Evolutionary conservation across 2,888 invertebrate genomes (phyloP).

Genomic region (Trissoscelio sp.): DNA sequence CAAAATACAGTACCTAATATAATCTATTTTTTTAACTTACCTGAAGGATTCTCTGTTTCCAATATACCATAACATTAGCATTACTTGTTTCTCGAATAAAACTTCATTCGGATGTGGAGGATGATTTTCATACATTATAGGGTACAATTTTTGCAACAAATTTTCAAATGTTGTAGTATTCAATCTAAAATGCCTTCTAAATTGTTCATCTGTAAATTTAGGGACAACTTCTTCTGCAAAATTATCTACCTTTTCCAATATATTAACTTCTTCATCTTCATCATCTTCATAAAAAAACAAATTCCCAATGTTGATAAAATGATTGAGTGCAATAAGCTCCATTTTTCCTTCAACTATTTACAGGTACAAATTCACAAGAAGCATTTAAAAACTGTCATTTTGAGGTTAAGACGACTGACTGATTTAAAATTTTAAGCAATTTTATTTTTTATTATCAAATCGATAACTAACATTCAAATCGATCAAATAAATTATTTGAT

Average conservation of each 20-base stretch:
- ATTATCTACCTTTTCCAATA: slow-evolving; percentile 4
- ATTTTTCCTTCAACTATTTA: too few relatives aligned
- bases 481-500: too few relatives aligned
- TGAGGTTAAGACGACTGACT: too few relatives aligned
- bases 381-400: too few relatives aligned
- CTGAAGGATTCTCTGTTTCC: slow-evolving; percentile 1
- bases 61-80: slow-evolving; percentile 4
- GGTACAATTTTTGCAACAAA: not conserved
- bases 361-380: too few relatives aligned
- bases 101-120: not conserved
- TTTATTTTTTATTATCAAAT: too few relatives aligned
- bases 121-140: not conserved
- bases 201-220: not conserved
- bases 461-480: too few relatives aligned
- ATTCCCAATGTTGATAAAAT: too few relatives aligned
- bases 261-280: not conserved
- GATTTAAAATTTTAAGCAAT: too few relatives aligned
- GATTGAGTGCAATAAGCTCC: too few relatives aligned
- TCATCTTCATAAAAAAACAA: slow-evolving; percentile 4
- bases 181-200: slow-evolving; percentile 4
- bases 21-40: slow-evolving; percentile 1
- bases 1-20: too few relatives aligned
- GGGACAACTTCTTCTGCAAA: slow-evolving; percentile 10
- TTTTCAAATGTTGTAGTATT: slow-evolving; percentile 7
- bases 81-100: not conserved